Base-by-base conservation (phyloP, 2,888 invertebrate species). In the Ochropleura leucogaster region DNA sequence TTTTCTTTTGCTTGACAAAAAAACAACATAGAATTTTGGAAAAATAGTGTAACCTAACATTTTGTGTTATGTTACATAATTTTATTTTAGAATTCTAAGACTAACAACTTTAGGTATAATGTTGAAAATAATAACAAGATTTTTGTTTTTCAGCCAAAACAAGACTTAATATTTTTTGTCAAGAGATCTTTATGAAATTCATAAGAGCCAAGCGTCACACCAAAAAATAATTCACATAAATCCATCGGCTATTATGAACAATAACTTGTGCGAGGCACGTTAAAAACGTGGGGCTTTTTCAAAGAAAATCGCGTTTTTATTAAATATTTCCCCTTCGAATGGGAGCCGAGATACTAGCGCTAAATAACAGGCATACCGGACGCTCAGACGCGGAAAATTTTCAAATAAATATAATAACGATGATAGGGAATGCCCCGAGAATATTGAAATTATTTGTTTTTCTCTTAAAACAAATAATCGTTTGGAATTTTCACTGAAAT, bases 391-490 rank as follows among this genome's bases (percentile, higher is more conserved):
- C 87, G 89, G 80, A 82, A 88, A 87, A 87, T 90, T 90, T 88
- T 90, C 88, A 89, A 89, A 90, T 90, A 90, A 88, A 89, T 90
- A 88, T 88, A 89, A 90, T 87, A 90, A 87, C 89, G 87, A 86
- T 86, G 82, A 86, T 88, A 84, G 87, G 84, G 81, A 89, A 86
- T 87, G 67, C 79, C 51, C 68, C 60, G 68, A 59, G 77, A 80
- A 83, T 88, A 88, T 88, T 88, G 83, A 79, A 77, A 87, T 82
- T 86, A 86, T 86, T 84, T 82, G 74, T 79, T 74, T 86, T 62
- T 42, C 42, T 4, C 42, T 7, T n/a, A 44, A 60, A 60, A 62
- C 60, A 62, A 62, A 84, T 73, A 73, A 79, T 51, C 57, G 16
- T 20, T 71, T 44, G 42, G 42, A 65, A 72, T 65, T 30, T 62